These are phyloP conservation scores for Ochlodes sylvanus DNA, from an alignment of 2,888 invertebrate genomes.

Conservation along the genomic window DNA sequence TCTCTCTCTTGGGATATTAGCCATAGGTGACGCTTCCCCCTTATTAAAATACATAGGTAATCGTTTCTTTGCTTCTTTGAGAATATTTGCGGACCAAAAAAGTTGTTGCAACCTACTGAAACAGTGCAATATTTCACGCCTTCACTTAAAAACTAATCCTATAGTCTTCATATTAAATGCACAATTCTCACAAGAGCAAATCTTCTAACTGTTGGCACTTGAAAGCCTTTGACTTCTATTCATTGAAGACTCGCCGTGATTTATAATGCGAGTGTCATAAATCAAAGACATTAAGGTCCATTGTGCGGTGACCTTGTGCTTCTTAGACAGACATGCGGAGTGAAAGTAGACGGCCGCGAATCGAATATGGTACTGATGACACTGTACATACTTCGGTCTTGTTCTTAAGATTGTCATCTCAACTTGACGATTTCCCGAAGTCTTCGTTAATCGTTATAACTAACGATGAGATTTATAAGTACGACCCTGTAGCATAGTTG, in stretches of 20 bases:
- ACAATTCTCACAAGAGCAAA: neutral
- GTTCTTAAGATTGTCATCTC: neutral
- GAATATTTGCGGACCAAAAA: no score
- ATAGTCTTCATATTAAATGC: neutral
- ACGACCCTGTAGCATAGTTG: no score
- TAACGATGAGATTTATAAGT: no score
- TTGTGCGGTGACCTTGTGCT: slow-evolving; percentile 54
- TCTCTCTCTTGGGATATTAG: neutral
- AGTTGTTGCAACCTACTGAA: no score
- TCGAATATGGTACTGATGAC: slow-evolving; percentile 31
- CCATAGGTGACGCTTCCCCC: no score
- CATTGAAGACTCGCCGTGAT: slow-evolving; percentile 16
- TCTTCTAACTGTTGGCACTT: slow-evolving; percentile 3
- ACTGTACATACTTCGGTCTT: neutral
- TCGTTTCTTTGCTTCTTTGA: no score
- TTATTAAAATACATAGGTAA: no score
- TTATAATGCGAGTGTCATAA: slow-evolving; percentile 35
- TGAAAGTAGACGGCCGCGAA: slow-evolving; percentile 55
- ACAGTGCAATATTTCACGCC: no score
- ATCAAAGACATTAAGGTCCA: slow-evolving; percentile 38
- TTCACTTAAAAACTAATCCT: no score
- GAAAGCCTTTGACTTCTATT: slow-evolving; percentile 10
- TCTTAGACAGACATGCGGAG: slow-evolving; percentile 48
- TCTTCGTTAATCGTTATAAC: no score
- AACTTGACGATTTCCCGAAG: neutral